Conservation (phyloP, 2,888 invertebrate species). For the Polyommatus icarus region DNA sequence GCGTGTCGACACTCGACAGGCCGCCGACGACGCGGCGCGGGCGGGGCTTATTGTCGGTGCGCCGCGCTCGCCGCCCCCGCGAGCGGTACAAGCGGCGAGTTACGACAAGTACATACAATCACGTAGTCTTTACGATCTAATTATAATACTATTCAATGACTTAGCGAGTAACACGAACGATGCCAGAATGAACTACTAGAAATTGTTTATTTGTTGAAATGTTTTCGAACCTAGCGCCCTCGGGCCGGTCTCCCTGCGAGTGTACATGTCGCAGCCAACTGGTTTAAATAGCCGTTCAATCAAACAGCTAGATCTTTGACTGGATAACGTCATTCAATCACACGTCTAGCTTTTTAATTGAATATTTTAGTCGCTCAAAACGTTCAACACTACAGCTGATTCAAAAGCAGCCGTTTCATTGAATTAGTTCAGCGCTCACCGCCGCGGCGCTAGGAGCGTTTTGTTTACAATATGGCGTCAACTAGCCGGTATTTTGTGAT, state of each 20-base stretch:
- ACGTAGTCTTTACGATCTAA: slow-evolving; percentile 3
- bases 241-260: not conserved
- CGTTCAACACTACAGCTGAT: too few species aligned
- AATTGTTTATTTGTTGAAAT: not conserved
- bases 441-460: too few species aligned
- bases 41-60: not conserved
- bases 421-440: too few species aligned
- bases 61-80: not conserved
- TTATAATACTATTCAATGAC: not conserved
- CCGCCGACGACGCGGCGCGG: not conserved
- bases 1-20: not conserved
- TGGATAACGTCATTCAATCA: too few species aligned
- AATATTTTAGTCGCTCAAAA: too few species aligned
- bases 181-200: not conserved
- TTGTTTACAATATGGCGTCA: too few species aligned
- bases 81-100: not conserved
- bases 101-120: not conserved
- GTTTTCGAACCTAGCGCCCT: not conserved
- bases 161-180: not conserved
- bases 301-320: too few species aligned
- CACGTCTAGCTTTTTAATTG: too few species aligned
- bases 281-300: too few species aligned
- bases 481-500: too few species aligned
- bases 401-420: too few species aligned
- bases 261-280: too few species aligned